phyloP scores from a whole-genome alignment of 2,113 vertebrate genomes.

The Dascyllus trimaculatus region DNA sequence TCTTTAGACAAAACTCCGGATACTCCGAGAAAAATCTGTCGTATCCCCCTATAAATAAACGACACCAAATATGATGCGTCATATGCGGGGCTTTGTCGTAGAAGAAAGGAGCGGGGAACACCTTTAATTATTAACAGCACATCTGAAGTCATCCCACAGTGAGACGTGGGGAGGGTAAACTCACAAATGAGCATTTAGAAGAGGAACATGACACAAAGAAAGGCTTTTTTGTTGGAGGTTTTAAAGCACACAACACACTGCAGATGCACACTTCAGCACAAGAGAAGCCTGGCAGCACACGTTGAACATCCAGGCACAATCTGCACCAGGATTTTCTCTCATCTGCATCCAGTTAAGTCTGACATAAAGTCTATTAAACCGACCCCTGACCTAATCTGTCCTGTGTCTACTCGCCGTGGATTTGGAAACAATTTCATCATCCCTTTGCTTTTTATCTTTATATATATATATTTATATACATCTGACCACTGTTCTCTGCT shows the following conservation, averaged over 20 bases:
- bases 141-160: no score
- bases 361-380: conserved; percentile 26
- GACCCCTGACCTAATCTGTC: conserved; percentile 26
- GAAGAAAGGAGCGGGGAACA: no score
- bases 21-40: conserved; percentile 91
- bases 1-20: conserved; percentile 91
- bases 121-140: no score
- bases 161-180: no score
- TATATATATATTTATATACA: not conserved
- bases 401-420: conserved; percentile 1
- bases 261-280: not conserved
- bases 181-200: no score
- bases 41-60: conserved; percentile 89
- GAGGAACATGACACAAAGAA: conserved; percentile 9
- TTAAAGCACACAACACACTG: conserved; percentile 1
- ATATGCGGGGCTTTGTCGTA: no score
- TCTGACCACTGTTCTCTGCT: conserved; percentile 11
- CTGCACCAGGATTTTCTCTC: conserved; percentile 25
- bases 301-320: not conserved
- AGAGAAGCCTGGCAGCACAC: not conserved
- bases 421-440: conserved; percentile 54
- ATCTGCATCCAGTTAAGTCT: not conserved
- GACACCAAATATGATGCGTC: not conserved
- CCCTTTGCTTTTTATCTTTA: conserved; percentile 8
- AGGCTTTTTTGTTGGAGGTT: not conserved